phyloP scores from a whole-genome alignment of 2,113 vertebrate species.

The Elanoides forficatus region DNA sequence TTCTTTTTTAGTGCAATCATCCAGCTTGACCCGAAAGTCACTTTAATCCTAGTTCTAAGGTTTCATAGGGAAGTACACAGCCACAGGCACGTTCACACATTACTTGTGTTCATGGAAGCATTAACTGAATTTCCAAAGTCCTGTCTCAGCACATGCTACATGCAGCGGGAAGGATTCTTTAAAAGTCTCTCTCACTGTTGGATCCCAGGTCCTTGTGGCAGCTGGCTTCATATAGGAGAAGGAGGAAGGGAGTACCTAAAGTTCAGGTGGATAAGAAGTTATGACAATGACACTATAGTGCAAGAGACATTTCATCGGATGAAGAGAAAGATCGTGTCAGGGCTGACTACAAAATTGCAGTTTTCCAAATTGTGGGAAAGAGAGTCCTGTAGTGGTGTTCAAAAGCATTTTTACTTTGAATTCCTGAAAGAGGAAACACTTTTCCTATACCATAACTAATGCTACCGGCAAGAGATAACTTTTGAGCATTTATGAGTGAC shows the following conservation, averaged over 20 bases:
- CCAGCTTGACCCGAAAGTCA: slow-evolving; percentile 42
- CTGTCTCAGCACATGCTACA: slow-evolving; percentile 9
- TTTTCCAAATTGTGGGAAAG: neutral
- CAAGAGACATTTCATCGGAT: neutral
- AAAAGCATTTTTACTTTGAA: neutral
- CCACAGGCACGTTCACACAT: slow-evolving; percentile 52
- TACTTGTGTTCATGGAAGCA: slow-evolving; percentile 50
- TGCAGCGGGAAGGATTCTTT: neutral
- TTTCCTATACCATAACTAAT: neutral
- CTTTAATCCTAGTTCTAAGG: slow-evolving; percentile 57
- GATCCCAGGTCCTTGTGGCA: neutral
- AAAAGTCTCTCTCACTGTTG: neutral
- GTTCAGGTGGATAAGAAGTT: neutral
- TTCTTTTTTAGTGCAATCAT: slow-evolving; percentile 27
- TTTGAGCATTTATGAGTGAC: neutral
- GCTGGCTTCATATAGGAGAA: neutral
- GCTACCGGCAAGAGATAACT: neutral
- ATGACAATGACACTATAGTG: neutral
- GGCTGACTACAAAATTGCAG: neutral
- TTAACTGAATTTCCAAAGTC: slow-evolving; percentile 45
- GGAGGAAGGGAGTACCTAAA: neutral
- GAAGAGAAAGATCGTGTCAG: neutral
- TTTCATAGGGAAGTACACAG: slow-evolving; percentile 47
- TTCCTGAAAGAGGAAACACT: neutral
- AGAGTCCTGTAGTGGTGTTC: neutral